Evolutionary conservation across 1,140 invertebrate species (phyloP), one percentile per base, ranked within the genome.

Genomic region (Diachasmimorpha longicaudata): DNA sequence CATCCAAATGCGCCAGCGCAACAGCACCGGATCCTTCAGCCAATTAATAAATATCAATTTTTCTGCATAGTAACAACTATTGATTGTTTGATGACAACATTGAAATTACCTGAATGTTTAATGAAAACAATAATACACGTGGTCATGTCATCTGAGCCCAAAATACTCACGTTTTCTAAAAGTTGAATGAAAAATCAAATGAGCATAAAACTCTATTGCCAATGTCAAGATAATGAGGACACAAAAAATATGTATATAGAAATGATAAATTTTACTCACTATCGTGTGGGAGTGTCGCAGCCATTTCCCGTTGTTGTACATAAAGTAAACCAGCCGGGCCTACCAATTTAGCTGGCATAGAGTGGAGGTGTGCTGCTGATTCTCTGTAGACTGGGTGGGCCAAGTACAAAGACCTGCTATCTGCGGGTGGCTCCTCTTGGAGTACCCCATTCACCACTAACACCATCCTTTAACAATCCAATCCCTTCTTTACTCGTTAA

Each of bases 71-170:
- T 11, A 46, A 25, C 14, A 19, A 52, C 14, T 3, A 46, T n/a
- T 46, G n/a, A 46, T 46, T 46, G 44, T 11, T 46, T 9, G 16
- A 42, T 1, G n/a, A n/a, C 9, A 55, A 55, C 3, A 55, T 55
- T 63, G 39, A 4, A 37, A 91, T 92, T 89, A 98, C 96, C 95
- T 85, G 96, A 95, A 92, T 98, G 96, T 85, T 96, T 92, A 37
- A 98, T 91, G 70, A 98, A 92, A 63, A 96, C 93, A 83, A 97
- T 96, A 82, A 97, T 94, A 89, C 96, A 98, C 71, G 96, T 98
- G 78, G 97, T 98, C 79, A 95, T 94, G 90, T 98, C 97, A 86
- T 98, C 97, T 76, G 96, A 95, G 72, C 97, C 97, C 73, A 98
- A 91, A 78, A 98, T 95, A 85, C 90, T 95, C 48, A 97, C 93